Percentiles rank a stretch among this genome's conserved stretches.
Conservation (phyloP, 2,888 invertebrate species). For the Hirtodrosophila confusa region DNA sequence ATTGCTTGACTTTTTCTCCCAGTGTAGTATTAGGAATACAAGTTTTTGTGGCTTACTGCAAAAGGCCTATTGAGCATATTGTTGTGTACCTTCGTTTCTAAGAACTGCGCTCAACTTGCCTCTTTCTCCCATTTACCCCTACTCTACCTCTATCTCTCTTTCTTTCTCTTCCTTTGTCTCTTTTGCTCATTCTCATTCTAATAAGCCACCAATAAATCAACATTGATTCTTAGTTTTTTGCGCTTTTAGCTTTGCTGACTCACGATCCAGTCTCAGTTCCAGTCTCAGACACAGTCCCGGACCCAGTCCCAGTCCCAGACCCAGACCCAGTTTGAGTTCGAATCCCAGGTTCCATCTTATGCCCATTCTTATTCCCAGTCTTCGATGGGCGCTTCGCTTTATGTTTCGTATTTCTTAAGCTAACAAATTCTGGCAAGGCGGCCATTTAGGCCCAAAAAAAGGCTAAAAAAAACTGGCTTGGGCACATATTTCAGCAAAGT, state of each 20-base stretch:
- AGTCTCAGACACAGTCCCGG: background rate
- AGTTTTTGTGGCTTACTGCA: slow-evolving; percentile 17
- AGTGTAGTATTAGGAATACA: slow-evolving; percentile 40
- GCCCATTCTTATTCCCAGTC: slow-evolving; percentile 53
- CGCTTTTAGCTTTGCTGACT: slow-evolving; percentile 70
- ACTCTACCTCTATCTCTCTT: slow-evolving; percentile 7
- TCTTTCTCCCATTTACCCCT: slow-evolving; percentile 13
- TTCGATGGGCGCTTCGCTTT: slow-evolving; percentile 73
- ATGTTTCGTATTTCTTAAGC: slow-evolving; percentile 52
- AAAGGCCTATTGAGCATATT: slow-evolving; percentile 30
- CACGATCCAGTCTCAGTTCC: slow-evolving; percentile 62
- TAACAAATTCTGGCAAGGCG: slow-evolving; percentile 76
- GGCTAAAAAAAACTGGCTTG: slow-evolving; percentile 63
- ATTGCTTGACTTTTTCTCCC: slow-evolving; percentile 11
- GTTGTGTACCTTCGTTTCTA: slow-evolving; percentile 33
- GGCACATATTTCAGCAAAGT: slow-evolving; percentile 78
- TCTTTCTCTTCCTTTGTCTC: no score
- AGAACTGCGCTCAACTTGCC: slow-evolving; percentile 43
- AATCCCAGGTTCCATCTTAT: slow-evolving; percentile 54
- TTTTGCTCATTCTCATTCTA: slow-evolving; percentile 62
- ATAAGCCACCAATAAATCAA: slow-evolving; percentile 76
- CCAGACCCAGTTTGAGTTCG: slow-evolving; percentile 32
- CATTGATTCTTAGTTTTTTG: slow-evolving; percentile 68
- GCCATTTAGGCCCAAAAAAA: slow-evolving; percentile 57
- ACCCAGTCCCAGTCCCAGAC: slow-evolving; percentile 6